Evolutionary conservation across 2,797 vertebrate species (phyloP), one percentile per base, ranked within the genome.

Genomic region (Diplodus puntazzo): DNA sequence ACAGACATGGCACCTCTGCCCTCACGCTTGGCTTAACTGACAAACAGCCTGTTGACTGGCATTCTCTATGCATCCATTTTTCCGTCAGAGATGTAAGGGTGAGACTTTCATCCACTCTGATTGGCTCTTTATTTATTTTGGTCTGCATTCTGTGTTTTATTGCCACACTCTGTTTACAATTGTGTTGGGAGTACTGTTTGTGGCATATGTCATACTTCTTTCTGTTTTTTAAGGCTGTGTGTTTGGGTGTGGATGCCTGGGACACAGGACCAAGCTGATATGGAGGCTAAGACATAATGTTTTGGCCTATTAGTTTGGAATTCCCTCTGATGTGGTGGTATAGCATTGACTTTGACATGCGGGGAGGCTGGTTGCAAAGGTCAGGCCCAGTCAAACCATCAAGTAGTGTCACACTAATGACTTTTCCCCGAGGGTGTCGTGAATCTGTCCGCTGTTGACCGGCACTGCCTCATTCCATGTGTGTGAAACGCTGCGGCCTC

Each of bases 1-100:
- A 85, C 81, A 89, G 88, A 92, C 90, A 87, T 88, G 89, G 88
- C 86, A 93, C 87, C 89, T 87, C 80, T 94, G 86, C 86, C 81
- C 79, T 85, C 63, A 67, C 73, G 60, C 61, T 83, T 75, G 59
- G 57, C 78, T 75, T 69, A 80, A 82, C 80, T 65, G 75, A 82
- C 59, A 87, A 85, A 84, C 86, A 59, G 73, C 53, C 63, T 68
- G 60, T 76, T 79, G 80, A 73, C 83, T 82, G 88, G 76, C 74
- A 64, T 81, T 83, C 69, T 88, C 42, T 76, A 61, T 39, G 53
- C 69, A 67, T 79, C 58, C 39, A 43, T 58, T 85, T 83, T 73
- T 62, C 66, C 48, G 63, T 16, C 45, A 20, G n/a, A 77, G 43
- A 75, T 71, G 60, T 67, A 17, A 60, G 55, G 64, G 30, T 14